Percentiles rank a stretch among this genome's conserved stretches.
Conservation (phyloP, 1,140 invertebrate species). For the Saccostrea cuccullata region DNA sequence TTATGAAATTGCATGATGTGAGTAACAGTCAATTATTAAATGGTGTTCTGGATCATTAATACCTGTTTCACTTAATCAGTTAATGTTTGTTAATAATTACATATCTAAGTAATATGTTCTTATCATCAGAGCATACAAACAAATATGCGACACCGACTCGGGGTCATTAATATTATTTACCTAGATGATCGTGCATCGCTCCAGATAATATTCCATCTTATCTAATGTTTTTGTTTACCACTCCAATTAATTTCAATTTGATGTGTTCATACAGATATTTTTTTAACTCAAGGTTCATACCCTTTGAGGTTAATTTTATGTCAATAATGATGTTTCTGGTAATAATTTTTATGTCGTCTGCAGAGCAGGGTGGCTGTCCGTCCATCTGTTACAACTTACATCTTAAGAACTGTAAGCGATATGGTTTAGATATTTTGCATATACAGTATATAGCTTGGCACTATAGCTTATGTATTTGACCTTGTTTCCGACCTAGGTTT, state of each 20-base stretch:
- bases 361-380: too few relatives aligned
- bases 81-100: constrained; percentile 2
- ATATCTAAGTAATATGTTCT: not conserved
- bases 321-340: not conserved
- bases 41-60: not conserved
- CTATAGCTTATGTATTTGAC: too few relatives aligned
- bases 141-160: not conserved
- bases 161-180: not conserved
- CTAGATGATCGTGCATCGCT: not conserved
- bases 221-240: constrained; percentile 14
- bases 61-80: not conserved
- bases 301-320: not conserved
- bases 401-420: too few relatives aligned
- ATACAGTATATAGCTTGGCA: too few relatives aligned
- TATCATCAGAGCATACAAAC: not conserved
- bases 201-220: not conserved
- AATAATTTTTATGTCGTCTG: not conserved
- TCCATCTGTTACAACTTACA: too few relatives aligned
- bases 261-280: too few relatives aligned
- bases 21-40: too few relatives aligned
- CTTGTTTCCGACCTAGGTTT: too few relatives aligned
- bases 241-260: not conserved
- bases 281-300: not conserved
- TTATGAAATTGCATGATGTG: too few relatives aligned
- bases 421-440: too few relatives aligned